Percentiles rank a stretch among this genome's conserved stretches.
phyloP scores from a whole-genome alignment of 1,140 invertebrate genomes.

The Homarus americanus region DNA sequence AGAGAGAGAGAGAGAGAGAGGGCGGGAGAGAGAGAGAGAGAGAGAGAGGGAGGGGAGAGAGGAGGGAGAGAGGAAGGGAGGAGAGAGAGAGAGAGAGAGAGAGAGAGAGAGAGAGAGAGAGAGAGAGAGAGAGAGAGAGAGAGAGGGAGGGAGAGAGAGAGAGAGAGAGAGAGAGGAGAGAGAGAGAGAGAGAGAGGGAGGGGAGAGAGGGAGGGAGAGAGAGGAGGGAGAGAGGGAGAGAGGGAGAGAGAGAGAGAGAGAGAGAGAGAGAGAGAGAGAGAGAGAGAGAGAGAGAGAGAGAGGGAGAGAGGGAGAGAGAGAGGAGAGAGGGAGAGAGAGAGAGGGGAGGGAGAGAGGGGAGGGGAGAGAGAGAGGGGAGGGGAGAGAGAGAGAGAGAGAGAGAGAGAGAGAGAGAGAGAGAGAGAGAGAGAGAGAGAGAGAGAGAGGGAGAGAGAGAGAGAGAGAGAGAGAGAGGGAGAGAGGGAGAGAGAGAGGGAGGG shows the following conservation, averaged over 20 bases:
- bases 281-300: slow-evolving; percentile 2
- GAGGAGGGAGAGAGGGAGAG: background rate
- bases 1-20: background rate
- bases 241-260: background rate
- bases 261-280: background rate
- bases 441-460: slow-evolving; percentile 22
- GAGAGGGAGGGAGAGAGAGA: background rate
- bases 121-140: background rate
- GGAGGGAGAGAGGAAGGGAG: no score
- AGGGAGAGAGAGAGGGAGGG: background rate
- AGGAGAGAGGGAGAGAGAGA: background rate
- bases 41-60: background rate
- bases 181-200: background rate
- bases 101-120: slow-evolving; percentile 3
- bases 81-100: background rate
- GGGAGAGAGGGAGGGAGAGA: background rate
- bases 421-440: background rate
- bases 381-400: background rate
- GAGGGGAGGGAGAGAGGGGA: background rate
- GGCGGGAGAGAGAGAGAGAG: background rate
- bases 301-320: background rate
- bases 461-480: background rate
- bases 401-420: background rate
- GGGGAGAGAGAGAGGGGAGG: background rate
- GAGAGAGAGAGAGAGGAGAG: background rate